Conservation (phyloP, 2,113 vertebrate species). For the Hydropotes inermis region DNA sequence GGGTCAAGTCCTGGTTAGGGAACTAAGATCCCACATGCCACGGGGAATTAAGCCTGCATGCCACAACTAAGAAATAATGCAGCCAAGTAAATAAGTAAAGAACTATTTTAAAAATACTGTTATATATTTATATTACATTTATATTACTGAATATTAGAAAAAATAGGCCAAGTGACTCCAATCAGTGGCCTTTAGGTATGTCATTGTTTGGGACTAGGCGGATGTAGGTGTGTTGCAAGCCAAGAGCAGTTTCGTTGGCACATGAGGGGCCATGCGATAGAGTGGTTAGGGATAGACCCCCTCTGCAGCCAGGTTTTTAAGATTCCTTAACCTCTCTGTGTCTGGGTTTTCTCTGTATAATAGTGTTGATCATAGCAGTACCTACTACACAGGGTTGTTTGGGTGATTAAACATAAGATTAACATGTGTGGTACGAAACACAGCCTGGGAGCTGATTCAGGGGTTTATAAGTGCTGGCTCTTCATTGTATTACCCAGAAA, state of each 20-base stretch:
- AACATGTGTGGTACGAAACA: background rate
- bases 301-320: background rate
- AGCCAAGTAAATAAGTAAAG: background rate
- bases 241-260: background rate
- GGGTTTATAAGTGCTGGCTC: background rate
- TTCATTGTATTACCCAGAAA: background rate
- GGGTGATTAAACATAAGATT: background rate
- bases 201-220: background rate
- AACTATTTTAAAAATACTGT: background rate
- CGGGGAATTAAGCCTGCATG: background rate
- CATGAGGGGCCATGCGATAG: accelerated
- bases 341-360: background rate
- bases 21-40: background rate
- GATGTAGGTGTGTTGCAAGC: background rate
- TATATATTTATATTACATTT: background rate
- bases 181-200: background rate
- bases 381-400: background rate
- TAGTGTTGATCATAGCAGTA: background rate
- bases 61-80: background rate
- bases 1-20: background rate
- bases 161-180: background rate
- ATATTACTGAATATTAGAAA: background rate
- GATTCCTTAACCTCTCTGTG: background rate
- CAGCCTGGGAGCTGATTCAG: background rate
- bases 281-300: background rate